Conservation (phyloP, 2,113 vertebrate genomes). For the Malurus melanocephalus region DNA sequence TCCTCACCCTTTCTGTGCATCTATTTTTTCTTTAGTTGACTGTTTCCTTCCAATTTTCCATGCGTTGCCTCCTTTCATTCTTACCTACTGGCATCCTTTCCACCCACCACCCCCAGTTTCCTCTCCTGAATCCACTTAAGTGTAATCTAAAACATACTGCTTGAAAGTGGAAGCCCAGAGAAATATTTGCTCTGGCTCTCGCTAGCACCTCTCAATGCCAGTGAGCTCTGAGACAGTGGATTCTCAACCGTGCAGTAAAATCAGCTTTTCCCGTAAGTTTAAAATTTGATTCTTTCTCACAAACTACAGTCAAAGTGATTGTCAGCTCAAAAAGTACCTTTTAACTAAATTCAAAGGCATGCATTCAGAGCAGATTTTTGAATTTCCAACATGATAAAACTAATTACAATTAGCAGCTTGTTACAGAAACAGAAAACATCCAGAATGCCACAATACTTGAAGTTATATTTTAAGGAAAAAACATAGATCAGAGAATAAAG, state of each 20-base stretch:
- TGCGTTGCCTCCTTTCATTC: background rate
- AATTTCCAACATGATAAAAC: background rate
- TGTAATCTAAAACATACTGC: slow-evolving; percentile 49
- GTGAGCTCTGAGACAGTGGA: slow-evolving; percentile 27
- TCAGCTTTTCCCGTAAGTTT: slow-evolving; percentile 43
- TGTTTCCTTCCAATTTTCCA: background rate
- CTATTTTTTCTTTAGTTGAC: background rate
- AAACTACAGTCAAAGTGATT: slow-evolving; percentile 7
- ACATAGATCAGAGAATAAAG: background rate
- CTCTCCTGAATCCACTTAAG: slow-evolving; percentile 43
- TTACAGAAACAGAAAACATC: slow-evolving; percentile 21
- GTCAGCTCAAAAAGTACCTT: slow-evolving; percentile 13
- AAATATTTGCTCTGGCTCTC: slow-evolving; percentile 48
- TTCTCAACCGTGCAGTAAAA: slow-evolving; percentile 38
- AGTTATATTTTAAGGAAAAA: background rate
- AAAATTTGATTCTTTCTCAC: slow-evolving; percentile 15
- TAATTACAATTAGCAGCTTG: slow-evolving; percentile 30
- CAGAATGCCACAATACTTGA: background rate
- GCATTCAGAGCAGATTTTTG: background rate
- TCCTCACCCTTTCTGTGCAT: background rate
- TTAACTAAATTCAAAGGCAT: slow-evolving; percentile 7
- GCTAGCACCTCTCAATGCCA: slow-evolving; percentile 12
- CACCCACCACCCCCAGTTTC: slow-evolving; percentile 34
- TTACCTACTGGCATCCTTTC: background rate
- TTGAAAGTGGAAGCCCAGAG: slow-evolving; percentile 20